Conservation (phyloP, 2,797 vertebrate species). For the Furcifer pardalis region DNA sequence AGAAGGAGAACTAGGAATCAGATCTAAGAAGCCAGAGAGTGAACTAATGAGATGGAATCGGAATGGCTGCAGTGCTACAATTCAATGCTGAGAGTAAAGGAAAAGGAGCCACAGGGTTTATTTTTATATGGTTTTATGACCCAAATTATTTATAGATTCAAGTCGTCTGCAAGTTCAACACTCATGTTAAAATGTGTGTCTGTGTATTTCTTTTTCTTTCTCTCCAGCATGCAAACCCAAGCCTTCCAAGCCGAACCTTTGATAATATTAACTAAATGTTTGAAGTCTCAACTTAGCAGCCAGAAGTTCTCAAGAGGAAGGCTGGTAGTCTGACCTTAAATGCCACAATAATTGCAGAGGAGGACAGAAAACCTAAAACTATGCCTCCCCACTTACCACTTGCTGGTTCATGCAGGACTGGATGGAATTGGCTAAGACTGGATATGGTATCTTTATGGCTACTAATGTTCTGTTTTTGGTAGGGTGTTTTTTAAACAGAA, state of each 20-base stretch:
- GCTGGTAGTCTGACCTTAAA: slow-evolving; percentile 33
- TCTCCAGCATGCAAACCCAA: neutral
- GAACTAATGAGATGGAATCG: neutral
- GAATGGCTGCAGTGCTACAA: neutral
- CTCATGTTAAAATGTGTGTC: slow-evolving; percentile 47
- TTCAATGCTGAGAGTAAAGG: neutral
- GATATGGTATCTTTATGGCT: neutral
- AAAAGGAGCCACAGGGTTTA: slow-evolving; percentile 39
- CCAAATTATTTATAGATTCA: slow-evolving; percentile 64
- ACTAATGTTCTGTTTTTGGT: neutral
- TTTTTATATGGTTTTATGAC: slow-evolving; percentile 65
- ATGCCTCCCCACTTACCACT: neutral
- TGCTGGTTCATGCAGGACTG: neutral
- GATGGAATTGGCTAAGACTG: neutral
- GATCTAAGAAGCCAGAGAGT: neutral
- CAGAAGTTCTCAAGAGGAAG: slow-evolving; percentile 37
- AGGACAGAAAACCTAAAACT: slow-evolving; percentile 22
- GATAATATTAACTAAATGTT: slow-evolving; percentile 29
- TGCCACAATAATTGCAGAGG: slow-evolving; percentile 37
- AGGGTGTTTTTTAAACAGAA: slow-evolving; percentile 1
- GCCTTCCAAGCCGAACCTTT: neutral
- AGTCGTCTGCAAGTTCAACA: slow-evolving; percentile 52
- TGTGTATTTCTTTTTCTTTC: slow-evolving; percentile 43
- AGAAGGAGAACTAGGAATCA: neutral
- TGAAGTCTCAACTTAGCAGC: slow-evolving; percentile 46